Percentiles rank a stretch among this genome's conserved stretches.
phyloP scores from a whole-genome alignment of 2,113 vertebrate genomes.

The Percina caprodes region DNA sequence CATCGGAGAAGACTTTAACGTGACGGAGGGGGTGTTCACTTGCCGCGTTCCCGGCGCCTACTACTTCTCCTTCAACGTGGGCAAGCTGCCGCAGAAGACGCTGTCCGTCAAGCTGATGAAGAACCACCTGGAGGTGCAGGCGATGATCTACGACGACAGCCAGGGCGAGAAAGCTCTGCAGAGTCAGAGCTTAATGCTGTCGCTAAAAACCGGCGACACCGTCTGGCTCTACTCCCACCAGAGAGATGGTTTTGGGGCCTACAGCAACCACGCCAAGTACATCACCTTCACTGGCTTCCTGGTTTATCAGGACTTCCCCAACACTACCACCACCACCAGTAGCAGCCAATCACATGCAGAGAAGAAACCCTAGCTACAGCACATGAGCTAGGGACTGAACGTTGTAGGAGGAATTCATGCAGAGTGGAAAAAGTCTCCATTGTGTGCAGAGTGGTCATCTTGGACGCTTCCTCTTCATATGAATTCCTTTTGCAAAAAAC shows the following conservation, averaged over 20 bases:
- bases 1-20: constrained; percentile 95
- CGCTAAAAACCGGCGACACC: constrained; percentile 88
- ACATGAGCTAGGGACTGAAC: constrained; percentile 7
- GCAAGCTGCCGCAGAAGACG: constrained; percentile 97
- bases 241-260: constrained; percentile 95
- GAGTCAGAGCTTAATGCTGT: constrained; percentile 97
- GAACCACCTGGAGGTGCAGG: constrained; percentile 97
- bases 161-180: constrained; percentile 95
- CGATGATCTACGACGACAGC: constrained; percentile 99
- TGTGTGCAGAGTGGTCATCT: not conserved
- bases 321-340: not conserved
- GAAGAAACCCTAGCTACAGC: constrained; percentile 69
- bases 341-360: constrained; percentile 54
- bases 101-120: constrained; percentile 99
- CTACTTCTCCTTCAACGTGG: constrained; percentile 97
- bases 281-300: constrained; percentile 99
- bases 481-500: constrained; percentile 57
- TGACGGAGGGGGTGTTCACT: constrained; percentile 89
- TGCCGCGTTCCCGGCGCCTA: constrained; percentile 93
- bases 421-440: constrained; percentile 15
- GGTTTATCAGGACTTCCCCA: constrained; percentile 88
- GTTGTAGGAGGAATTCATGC: constrained; percentile 51
- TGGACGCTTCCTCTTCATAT: constrained; percentile 31
- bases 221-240: constrained; percentile 98
- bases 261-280: constrained; percentile 99